These are phyloP conservation scores for Grallaria varia DNA, from an alignment of 2,113 vertebrate species.

Conservation along the genomic window DNA sequence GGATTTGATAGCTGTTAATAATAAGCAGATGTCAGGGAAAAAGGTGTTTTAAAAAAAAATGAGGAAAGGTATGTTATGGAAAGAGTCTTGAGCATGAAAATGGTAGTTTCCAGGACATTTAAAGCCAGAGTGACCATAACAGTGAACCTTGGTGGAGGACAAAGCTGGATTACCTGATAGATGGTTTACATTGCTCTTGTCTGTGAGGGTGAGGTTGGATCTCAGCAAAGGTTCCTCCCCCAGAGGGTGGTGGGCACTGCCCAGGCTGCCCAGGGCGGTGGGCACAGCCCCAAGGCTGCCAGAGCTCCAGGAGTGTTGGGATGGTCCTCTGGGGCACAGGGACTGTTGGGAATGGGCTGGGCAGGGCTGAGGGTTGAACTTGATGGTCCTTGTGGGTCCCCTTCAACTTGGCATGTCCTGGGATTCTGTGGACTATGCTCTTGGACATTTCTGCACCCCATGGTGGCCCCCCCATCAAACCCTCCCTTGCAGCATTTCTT, in stretches of 20 bases:
- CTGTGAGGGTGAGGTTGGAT: neutral
- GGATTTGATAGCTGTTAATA: rapidly evolving
- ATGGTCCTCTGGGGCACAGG: neutral
- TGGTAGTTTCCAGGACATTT: rapidly evolving
- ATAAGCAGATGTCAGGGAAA: neutral
- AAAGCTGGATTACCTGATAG: rapidly evolving
- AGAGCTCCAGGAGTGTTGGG: neutral
- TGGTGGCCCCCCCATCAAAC: neutral
- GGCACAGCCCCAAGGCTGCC: neutral
- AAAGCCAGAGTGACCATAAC: rapidly evolving
- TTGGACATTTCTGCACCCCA: rapidly evolving
- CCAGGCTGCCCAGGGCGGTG: neutral
- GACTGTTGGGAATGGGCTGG: neutral
- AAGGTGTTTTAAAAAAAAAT: rapidly evolving
- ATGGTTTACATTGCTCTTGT: neutral
- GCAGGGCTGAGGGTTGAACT: neutral
- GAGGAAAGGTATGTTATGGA: rapidly evolving
- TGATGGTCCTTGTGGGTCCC: neutral
- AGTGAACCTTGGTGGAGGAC: rapidly evolving
- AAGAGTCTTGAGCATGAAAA: neutral
- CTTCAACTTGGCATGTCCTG: neutral
- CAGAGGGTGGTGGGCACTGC: neutral
- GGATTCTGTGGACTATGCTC: neutral
- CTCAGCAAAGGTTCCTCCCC: neutral
- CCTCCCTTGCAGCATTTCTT: rapidly evolving